These are phyloP conservation scores for Eulemur rubriventer DNA, from an alignment of 2,797 vertebrate species.

Conservation along the genomic window DNA sequence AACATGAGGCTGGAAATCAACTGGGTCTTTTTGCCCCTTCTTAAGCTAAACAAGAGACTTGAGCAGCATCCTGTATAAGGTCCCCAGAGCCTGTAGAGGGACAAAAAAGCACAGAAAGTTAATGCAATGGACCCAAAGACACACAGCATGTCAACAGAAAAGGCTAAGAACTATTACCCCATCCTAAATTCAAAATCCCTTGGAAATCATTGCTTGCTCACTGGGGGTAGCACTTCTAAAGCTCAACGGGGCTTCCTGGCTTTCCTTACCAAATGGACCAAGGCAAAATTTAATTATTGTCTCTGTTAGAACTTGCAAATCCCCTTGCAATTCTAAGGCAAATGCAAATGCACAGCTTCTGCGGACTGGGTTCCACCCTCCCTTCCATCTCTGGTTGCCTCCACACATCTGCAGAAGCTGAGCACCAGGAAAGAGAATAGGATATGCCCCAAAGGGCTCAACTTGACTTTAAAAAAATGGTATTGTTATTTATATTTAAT, in stretches of 20 bases:
- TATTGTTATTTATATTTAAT: conserved; percentile 76
- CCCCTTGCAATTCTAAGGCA: conserved; percentile 42
- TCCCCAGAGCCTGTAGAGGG: not conserved
- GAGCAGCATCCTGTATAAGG: not conserved
- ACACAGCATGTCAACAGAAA: not conserved
- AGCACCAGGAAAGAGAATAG: conserved; percentile 50
- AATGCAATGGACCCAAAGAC: not conserved
- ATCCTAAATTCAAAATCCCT: not conserved
- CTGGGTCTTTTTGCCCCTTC: not conserved
- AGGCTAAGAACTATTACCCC: not conserved
- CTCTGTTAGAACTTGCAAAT: conserved; percentile 52
- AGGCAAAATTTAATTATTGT: conserved; percentile 30
- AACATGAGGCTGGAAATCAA: conserved; percentile 14
- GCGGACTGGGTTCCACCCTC: not conserved
- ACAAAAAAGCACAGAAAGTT: not conserved
- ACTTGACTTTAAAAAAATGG: conserved; percentile 57
- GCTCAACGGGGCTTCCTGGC: not conserved
- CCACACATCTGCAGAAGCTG: not conserved
- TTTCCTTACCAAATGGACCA: conserved; percentile 34
- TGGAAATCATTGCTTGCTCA: not conserved
- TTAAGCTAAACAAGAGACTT: not conserved
- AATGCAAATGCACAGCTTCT: not conserved
- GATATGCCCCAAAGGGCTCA: conserved; percentile 58
- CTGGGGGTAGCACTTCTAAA: not conserved
- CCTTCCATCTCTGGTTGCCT: not conserved